Evolutionary conservation across 2,113 vertebrate species (phyloP), one percentile per base, ranked within the genome.

Genomic region (Percopsis transmontana): DNA sequence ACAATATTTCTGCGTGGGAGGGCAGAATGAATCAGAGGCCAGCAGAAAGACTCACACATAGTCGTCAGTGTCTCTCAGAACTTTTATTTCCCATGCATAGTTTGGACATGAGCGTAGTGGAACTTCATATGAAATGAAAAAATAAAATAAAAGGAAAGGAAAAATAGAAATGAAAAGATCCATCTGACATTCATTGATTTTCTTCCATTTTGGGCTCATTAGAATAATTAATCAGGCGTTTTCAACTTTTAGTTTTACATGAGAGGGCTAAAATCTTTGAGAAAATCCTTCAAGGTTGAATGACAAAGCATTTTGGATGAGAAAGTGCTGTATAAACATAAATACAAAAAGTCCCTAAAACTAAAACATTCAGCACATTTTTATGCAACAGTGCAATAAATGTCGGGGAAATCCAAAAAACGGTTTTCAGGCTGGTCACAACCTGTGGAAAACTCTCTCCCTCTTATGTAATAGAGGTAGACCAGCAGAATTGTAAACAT

Each of bases 41-140:
- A 55, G 65, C 21, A 74, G 63, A 60, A 72, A 82, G 62, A 88
- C 70, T 56, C 58, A 68, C 2, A 53, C 18, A 20, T 19, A 53
- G 14, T 47, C 50, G 80, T 82, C 88, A 85, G 84, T 90, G 88
- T 93, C 88, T 91, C 87, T 89, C 81, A 85, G 87, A 87, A 90
- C 82, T 65, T 70, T 88, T 89, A 90, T 87, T 89, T 91, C 84
- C 88, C 91, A 93, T 93, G 92, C 92, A 93, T 93, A 93, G 92
- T 91, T 93, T 91, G 90, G 88, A 93, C 90, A 91, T 85, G 84
- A 91, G 89, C 91, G 90, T 92, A 93, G 91, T 92, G 91, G 77
- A 91, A 86, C 87, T 69, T 79, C 82, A 76, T 85, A 59, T 68
- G 55, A 72, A 62, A 21, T 59, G 56, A 57, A 83, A 7, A 55